A percentile compares a stretch with the other conserved stretches of the same genome.
phyloP scores from a whole-genome alignment of 2,888 invertebrate genomes.

The Eupithecia pulchellata region DNA sequence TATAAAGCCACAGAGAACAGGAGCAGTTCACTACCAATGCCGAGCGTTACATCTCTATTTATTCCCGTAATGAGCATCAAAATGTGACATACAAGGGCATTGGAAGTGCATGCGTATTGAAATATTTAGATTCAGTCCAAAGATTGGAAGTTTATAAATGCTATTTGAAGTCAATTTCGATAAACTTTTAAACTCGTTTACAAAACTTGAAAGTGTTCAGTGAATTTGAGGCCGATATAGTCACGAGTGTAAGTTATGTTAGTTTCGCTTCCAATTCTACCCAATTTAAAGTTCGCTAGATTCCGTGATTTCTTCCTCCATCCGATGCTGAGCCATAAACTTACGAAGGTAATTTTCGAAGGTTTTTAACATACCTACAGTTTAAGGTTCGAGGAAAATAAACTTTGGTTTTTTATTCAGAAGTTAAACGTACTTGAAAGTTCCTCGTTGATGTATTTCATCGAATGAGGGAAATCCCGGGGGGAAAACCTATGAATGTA shows the following conservation, averaged over 20 bases:
- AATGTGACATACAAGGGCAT: not conserved
- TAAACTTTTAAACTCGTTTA: constrained; percentile 15
- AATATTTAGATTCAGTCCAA: not conserved
- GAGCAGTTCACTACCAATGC: not conserved
- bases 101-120: not conserved
- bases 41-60: not conserved
- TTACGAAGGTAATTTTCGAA: constrained; percentile 21
- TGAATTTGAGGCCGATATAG: constrained; percentile 12
- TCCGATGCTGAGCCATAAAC: constrained; percentile 22
- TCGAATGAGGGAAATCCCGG: constrained; percentile 20
- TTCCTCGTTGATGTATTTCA: not conserved
- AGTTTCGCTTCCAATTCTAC: constrained; percentile 50
- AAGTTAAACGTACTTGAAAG: not conserved
- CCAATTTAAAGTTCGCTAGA: constrained; percentile 58
- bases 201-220: constrained; percentile 18
- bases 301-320: constrained; percentile 34
- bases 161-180: constrained; percentile 8
- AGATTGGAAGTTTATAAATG: not conserved
- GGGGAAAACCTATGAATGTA: constrained; percentile 32
- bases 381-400: not conserved
- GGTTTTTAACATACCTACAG: constrained; percentile 7
- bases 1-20: not conserved
- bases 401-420: constrained; percentile 2
- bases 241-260: constrained; percentile 28
- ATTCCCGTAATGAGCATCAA: not conserved